Conservation (phyloP, 2,888 invertebrate species). For the Aelia acuminata region DNA sequence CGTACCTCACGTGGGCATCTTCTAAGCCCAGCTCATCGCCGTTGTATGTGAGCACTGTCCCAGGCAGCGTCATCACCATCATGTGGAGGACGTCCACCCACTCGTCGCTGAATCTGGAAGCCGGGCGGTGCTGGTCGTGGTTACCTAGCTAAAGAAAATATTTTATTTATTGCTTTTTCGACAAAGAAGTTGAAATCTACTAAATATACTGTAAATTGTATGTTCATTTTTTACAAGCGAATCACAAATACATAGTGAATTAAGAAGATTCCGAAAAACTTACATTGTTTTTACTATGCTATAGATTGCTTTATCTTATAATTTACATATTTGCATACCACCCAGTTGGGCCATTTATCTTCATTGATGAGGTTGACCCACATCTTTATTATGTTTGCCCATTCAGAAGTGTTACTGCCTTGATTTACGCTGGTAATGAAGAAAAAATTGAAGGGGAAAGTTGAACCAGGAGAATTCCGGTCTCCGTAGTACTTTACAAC, state of each 20-base stretch:
- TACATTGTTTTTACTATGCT: no score
- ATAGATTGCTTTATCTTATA: no score
- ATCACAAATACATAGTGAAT: no score
- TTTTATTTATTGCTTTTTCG: neutral
- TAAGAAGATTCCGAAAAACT: no score
- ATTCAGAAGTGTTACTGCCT: slow-evolving; percentile 71
- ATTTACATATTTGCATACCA: slow-evolving; percentile 73
- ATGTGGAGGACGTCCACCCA: slow-evolving; percentile 87
- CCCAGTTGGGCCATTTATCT: slow-evolving; percentile 76
- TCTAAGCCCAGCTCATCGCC: slow-evolving; percentile 86
- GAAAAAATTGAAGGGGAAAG: slow-evolving; percentile 85
- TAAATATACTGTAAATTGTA: no score
- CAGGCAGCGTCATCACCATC: slow-evolving; percentile 85
- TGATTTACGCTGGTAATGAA: slow-evolving; percentile 76
- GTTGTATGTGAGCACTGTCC: slow-evolving; percentile 88
- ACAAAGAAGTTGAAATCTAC: neutral
- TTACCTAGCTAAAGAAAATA: slow-evolving; percentile 77
- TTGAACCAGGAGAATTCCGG: slow-evolving; percentile 72
- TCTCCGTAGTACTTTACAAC: slow-evolving; percentile 77
- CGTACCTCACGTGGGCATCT: slow-evolving; percentile 73
- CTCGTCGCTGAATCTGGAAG: slow-evolving; percentile 78
- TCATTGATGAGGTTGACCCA: slow-evolving; percentile 72
- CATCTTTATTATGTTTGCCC: slow-evolving; percentile 72
- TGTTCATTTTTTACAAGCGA: no score
- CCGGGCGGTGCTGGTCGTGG: slow-evolving; percentile 82